Base-by-base conservation (phyloP, 1,140 invertebrate species). In the Sinonovacula constricta region DNA sequence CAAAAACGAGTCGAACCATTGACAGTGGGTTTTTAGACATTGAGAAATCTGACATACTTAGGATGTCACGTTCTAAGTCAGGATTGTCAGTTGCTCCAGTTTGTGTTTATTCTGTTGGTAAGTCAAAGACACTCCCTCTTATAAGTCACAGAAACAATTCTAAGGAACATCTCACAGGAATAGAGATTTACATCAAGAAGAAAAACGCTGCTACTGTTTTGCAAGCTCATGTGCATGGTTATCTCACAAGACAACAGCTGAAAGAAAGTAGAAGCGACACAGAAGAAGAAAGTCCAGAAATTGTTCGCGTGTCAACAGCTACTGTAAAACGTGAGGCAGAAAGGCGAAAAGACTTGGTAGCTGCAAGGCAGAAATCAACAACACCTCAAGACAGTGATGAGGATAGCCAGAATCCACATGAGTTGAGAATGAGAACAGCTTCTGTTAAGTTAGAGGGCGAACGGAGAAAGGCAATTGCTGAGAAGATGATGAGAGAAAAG, bases 401-500 rank as follows among this genome's bases (percentile, higher is more conserved):
- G n/a, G n/a, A n/a, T n/a, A n/a, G n/a, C n/a, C n/a, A n/a, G n/a
- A n/a, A n/a, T n/a, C n/a, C n/a, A n/a, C n/a, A 45, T 45, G 7
- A 65, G 51, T 39, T 75, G 10, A 53, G 71, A 39, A 26, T 28
- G n/a, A 65, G 71, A 30, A 75, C 71, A 7, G 74, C 74, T 34
- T 77, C 65, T 68, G 49, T 77, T 18, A 77, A 77, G 62, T 18
- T 69, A 5, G 74, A 77, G 45, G 66, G 53, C 5, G 56, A 62
- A 33, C 45, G 65, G 18, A 60, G 65, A 68, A 77, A 77, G 18
- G 63, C 60, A 3, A 62, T 69, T 39, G 65, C 74, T 26, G 71
- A 75, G 34, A 65, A 22, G n/a, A 75, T 75, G 51, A 65, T 10
- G 7, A 45, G 18, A 45, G 39, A 45, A 45, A 7, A 45, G 7